Conservation (phyloP, 2,888 invertebrate species). For the Platerodrilus igneus region DNA sequence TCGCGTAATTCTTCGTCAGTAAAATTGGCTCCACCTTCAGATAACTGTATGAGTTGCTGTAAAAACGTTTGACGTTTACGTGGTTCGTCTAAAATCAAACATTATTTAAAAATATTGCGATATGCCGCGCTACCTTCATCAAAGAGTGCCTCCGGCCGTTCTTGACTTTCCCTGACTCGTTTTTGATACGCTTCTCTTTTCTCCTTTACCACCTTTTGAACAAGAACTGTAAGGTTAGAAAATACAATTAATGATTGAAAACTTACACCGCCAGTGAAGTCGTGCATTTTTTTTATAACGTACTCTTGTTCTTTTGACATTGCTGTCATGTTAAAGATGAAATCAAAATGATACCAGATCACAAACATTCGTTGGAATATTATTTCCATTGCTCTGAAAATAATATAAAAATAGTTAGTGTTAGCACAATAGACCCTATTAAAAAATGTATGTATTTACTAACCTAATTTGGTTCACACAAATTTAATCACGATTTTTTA, state of each 20-base stretch:
- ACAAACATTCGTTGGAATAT: too few relatives aligned
- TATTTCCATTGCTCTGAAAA: conserved; percentile 15
- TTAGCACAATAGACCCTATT: too few relatives aligned
- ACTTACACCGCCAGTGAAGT: conserved; percentile 9
- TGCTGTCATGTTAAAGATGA: conserved; percentile 9
- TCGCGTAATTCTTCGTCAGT: conserved; percentile 51
- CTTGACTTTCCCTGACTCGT: not conserved
- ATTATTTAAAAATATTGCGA: conserved; percentile 10
- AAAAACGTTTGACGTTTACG: conserved; percentile 46
- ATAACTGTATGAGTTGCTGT: conserved; percentile 49
- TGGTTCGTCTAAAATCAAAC: conserved; percentile 8
- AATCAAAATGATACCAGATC: conserved; percentile 12
- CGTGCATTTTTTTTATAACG: conserved; percentile 6
- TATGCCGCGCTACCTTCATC: conserved; percentile 38
- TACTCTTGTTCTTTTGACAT: conserved; percentile 4
- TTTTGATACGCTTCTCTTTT: conserved; percentile 4
- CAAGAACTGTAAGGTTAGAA: too few relatives aligned
- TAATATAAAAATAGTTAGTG: too few relatives aligned
- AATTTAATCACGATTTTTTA: too few relatives aligned
- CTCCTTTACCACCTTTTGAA: conserved; percentile 5
- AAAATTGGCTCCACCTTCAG: conserved; percentile 49
- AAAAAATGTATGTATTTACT: too few relatives aligned
- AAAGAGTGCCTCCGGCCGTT: conserved; percentile 43
- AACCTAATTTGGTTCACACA: too few relatives aligned
- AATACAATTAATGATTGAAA: too few relatives aligned